Evolutionary conservation across 2,888 invertebrate genomes (phyloP), one percentile per base, ranked within the genome.

Genomic region (Archips crataeganus): DNA sequence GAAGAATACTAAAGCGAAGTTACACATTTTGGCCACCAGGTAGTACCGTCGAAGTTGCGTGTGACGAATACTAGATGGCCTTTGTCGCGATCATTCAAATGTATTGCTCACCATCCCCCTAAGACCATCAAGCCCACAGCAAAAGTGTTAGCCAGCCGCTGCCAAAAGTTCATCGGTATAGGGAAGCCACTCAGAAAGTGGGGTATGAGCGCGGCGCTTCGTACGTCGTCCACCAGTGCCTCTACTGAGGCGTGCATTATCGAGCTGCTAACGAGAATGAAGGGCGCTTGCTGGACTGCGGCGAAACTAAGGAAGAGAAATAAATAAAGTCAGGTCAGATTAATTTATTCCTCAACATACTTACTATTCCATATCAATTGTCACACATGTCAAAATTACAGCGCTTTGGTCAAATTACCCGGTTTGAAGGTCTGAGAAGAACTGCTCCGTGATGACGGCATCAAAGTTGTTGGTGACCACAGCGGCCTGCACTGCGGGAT

Each of bases 361-460:
- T 23, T 23, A 23, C 23, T 23, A 23, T 1, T 23, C 23, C 23
- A 23, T 23, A 23, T 23, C n/a, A n/a, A n/a, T n/a, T n/a, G n/a
- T n/a, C n/a, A n/a, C n/a, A n/a, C n/a, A n/a, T n/a, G n/a, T n/a
- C n/a, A 23, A 23, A 23, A 23, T n/a, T n/a, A n/a, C n/a, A 23
- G 23, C 23, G 1, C 23, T 23, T 23, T 23, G 23, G 1, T 23
- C 23, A 23, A 23, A 23, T 23, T 23, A 90, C 89, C 89, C 92
- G 60, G 89, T 84, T 2, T 87, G 82, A 0, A 84, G 64, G 11
- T 91, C 88, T 0, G 82, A 83, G 76, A 92, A 89, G 80, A 91
- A 91, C 77, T 84, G 84, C 66, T 92, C 92, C 0, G 89, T 85
- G 64, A 91, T 77, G 2, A 92, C 88, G 0, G 91, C 91, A 34